Percentiles rank a stretch among this genome's conserved stretches.
Evolutionary conservation across 2,888 invertebrate genomes (phyloP).

Genomic region (Drosophila nr. fundita): DNA sequence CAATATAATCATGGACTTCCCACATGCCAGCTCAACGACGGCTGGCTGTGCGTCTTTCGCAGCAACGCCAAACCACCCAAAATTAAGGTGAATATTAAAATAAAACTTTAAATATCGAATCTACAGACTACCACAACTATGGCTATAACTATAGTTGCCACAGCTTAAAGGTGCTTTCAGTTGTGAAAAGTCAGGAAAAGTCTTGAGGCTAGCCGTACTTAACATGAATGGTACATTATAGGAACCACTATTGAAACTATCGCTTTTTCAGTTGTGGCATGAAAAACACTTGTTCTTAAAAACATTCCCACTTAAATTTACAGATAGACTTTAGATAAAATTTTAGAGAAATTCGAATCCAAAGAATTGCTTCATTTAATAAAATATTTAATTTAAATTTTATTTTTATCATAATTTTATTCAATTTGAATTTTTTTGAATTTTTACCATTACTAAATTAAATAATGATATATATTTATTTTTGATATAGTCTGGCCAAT

Average conservation of each 20-base stretch:
- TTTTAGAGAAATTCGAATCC: too few relatives aligned
- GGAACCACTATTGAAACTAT: background rate
- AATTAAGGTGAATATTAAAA: slow-evolving; percentile 43
- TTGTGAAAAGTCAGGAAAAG: background rate
- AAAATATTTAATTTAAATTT: too few relatives aligned
- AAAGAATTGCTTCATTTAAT: too few relatives aligned
- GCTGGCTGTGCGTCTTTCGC: slow-evolving; percentile 84
- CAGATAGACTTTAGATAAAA: too few relatives aligned
- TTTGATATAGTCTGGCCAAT: background rate
- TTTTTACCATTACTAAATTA: too few relatives aligned
- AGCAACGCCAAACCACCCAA: slow-evolving; percentile 63
- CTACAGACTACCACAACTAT: background rate
- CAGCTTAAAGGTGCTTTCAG: background rate
- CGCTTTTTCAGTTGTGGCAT: too few relatives aligned
- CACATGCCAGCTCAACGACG: slow-evolving; percentile 79
- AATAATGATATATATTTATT: too few relatives aligned
- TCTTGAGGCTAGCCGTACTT: too few relatives aligned
- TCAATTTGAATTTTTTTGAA: too few relatives aligned
- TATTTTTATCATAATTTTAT: background rate
- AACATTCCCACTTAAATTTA: too few relatives aligned
- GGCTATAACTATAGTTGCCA: background rate
- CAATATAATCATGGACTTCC: slow-evolving; percentile 82
- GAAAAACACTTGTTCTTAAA: too few relatives aligned
- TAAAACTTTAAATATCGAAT: background rate
- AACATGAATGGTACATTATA: background rate